A percentile compares a stretch with the other conserved stretches of the same genome.
Conservation (phyloP, 1,140 invertebrate species). For the Sesamia nonagrioides region DNA sequence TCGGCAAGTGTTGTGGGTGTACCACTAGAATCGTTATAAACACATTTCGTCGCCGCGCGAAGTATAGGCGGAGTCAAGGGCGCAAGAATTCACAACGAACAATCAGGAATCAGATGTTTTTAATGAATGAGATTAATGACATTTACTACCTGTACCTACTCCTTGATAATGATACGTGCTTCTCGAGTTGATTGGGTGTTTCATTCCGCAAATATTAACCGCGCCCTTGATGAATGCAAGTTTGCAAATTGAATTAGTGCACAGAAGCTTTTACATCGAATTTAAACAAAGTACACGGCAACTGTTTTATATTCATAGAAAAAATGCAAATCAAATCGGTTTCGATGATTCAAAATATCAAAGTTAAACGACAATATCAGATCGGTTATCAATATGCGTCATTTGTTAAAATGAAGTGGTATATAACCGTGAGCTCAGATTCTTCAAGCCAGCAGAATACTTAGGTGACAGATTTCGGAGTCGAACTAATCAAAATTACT, state of each 20-base stretch:
- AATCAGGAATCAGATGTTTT: constrained; percentile 65
- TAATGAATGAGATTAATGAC: constrained; percentile 78
- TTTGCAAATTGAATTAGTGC: constrained; percentile 3
- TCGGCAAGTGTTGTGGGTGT: constrained; percentile 75
- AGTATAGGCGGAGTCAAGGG: constrained; percentile 71
- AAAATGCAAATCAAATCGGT: constrained; percentile 31
- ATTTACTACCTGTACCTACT: constrained; percentile 47
- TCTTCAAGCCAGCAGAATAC: background rate
- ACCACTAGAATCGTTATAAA: constrained; percentile 78
- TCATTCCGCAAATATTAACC: constrained; percentile 27
- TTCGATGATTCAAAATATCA: constrained; percentile 24
- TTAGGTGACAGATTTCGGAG: constrained; percentile 28
- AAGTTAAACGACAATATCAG: constrained; percentile 17
- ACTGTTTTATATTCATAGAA: constrained; percentile 35
- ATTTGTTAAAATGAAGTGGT: constrained; percentile 14
- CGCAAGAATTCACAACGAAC: constrained; percentile 58
- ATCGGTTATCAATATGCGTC: constrained; percentile 5
- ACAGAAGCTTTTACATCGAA: constrained; percentile 6
- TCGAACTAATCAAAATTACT: constrained; percentile 39
- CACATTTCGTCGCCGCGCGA: constrained; percentile 77
- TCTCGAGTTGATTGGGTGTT: constrained; percentile 26
- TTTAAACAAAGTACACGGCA: constrained; percentile 5
- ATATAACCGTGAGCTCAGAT: background rate
- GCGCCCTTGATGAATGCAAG: constrained; percentile 19
- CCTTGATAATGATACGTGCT: constrained; percentile 21